phyloP scores from a whole-genome alignment of 2,797 vertebrate species.

The Nannoperca australis region DNA sequence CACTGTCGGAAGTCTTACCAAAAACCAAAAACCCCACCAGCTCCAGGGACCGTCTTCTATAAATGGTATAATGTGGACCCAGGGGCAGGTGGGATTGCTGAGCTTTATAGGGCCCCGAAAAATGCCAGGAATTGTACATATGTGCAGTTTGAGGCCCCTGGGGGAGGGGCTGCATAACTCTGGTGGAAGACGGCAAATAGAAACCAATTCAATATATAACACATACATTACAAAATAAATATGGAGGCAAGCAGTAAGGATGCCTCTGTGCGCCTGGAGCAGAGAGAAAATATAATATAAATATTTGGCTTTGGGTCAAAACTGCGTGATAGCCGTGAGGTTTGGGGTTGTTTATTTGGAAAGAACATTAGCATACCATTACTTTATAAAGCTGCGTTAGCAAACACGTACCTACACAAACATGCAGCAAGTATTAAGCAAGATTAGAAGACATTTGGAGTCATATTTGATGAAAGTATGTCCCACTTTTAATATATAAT shows the following conservation, averaged over 20 bases:
- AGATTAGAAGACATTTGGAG: too few species aligned
- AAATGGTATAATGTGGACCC: neutral
- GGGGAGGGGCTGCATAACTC: neutral
- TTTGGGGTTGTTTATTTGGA: too few species aligned
- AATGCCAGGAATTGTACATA: constrained; percentile 13
- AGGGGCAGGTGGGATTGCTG: neutral
- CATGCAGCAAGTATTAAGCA: too few species aligned
- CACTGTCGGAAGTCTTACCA: neutral
- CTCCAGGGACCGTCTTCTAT: neutral
- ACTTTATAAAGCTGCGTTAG: neutral
- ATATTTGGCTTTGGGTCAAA: too few species aligned
- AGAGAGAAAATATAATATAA: too few species aligned
- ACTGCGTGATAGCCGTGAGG: too few species aligned
- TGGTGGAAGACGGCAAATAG: neutral
- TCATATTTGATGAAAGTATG: too few species aligned
- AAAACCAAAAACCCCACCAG: neutral
- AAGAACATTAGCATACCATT: neutral
- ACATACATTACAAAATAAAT: neutral
- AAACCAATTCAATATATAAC: neutral
- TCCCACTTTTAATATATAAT: too few species aligned
- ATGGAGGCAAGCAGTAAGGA: neutral
- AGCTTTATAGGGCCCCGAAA: neutral
- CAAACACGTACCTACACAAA: too few species aligned
- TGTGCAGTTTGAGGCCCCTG: neutral
- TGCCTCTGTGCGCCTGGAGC: neutral